A percentile compares a stretch with the other conserved stretches of the same genome.
Evolutionary conservation across 2,797 vertebrate species (phyloP).

Genomic region (Triplophysa yarkandensis): DNA sequence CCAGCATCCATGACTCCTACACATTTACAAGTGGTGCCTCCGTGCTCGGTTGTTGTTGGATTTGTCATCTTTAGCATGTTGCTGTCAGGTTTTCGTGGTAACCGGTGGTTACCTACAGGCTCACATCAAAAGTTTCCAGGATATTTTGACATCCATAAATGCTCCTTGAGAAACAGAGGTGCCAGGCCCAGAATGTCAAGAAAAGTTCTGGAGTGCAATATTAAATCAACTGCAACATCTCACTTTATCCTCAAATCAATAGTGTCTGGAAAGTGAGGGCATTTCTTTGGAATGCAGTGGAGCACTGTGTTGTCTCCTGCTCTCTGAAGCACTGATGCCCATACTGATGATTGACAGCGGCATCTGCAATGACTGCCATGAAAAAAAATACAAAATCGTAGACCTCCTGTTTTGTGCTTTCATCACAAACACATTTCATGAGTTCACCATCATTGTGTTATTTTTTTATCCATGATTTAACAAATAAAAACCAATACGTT

Average conservation of each 20-base stretch:
- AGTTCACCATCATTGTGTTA: too few species aligned
- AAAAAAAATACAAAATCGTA: too few species aligned
- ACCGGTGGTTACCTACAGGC: not conserved
- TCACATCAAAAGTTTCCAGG: not conserved
- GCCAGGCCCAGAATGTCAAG: not conserved
- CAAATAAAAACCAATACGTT: too few species aligned
- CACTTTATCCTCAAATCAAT: conserved; percentile 40
- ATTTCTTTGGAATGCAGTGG: conserved; percentile 30
- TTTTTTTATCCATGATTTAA: too few species aligned
- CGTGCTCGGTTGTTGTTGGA: not conserved
- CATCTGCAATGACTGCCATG: not conserved
- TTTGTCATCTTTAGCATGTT: not conserved
- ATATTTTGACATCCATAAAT: conserved; percentile 42
- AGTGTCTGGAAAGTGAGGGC: conserved; percentile 22
- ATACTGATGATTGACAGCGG: conserved; percentile 25
- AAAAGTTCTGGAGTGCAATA: conserved; percentile 11
- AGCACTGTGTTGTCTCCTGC: conserved; percentile 19
- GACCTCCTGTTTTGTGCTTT: too few species aligned
- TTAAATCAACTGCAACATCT: conserved; percentile 38
- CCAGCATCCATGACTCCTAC: not conserved
- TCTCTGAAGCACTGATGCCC: conserved; percentile 19
- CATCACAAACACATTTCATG: too few species aligned
- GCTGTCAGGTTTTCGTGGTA: not conserved
- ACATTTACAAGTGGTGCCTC: not conserved
- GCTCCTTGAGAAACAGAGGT: conserved; percentile 8